phyloP scores from a whole-genome alignment of 2,113 vertebrate genomes.

The Aythya baeri region DNA sequence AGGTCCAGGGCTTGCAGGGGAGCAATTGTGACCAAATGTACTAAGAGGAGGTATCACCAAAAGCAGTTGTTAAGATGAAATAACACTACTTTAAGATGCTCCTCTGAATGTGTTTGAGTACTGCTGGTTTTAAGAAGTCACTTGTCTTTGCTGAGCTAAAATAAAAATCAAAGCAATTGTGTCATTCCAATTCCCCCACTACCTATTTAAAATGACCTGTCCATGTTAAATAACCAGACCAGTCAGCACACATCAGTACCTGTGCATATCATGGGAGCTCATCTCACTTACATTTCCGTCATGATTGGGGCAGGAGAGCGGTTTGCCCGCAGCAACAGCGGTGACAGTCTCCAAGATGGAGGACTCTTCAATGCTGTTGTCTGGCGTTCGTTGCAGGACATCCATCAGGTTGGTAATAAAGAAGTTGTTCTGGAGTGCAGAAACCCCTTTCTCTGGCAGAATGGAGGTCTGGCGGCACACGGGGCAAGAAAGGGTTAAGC shows the following conservation, averaged over 20 bases:
- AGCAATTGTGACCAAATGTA: not conserved
- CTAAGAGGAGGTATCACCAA: not conserved
- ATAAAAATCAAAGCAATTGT: not conserved
- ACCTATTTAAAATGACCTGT: not conserved
- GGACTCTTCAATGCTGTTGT: constrained; percentile 85
- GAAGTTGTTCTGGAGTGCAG: constrained; percentile 97
- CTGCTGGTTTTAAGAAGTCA: not conserved
- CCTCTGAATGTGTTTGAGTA: not conserved
- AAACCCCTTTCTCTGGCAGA: constrained; percentile 97
- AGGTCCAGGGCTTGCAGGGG: not conserved
- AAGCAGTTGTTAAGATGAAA: not conserved
- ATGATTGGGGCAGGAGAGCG: constrained; percentile 95
- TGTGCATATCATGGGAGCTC: not conserved
- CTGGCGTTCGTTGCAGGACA: constrained; percentile 90
- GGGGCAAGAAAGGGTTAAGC: constrained; percentile 94
- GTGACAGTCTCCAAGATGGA: constrained; percentile 86
- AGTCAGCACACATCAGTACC: not conserved
- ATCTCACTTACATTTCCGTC: constrained; percentile 89
- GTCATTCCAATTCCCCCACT: not conserved
- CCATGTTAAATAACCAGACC: not conserved
- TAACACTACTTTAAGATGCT: not conserved
- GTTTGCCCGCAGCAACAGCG: constrained; percentile 87
- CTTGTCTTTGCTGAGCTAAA: not conserved
- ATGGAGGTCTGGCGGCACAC: constrained; percentile 98
- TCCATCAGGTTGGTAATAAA: constrained; percentile 99